Base-by-base conservation (phyloP, 2,113 vertebrate species). In the Siniperca knerii region DNA sequence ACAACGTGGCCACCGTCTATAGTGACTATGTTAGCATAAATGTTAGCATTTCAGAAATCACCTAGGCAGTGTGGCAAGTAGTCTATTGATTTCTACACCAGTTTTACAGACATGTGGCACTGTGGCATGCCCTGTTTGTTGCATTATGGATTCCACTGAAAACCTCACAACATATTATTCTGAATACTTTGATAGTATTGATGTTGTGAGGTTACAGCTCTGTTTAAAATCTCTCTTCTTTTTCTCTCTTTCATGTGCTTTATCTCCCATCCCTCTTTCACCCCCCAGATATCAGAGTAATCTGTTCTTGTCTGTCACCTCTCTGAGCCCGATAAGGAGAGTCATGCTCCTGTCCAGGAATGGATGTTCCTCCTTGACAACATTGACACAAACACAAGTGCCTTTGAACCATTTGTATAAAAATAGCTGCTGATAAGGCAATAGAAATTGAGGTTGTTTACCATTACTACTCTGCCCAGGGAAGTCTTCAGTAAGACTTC, bases 251-350 rank as follows among this genome's bases (percentile, higher is more conserved):
- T 78, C n/a, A 55, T 75, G 48, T 9, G n/a, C 75, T 55, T 65
- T 77, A 77, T 90, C 82, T 81, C 13, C 21, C 71, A 73, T 79
- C 48, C 73, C 57, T 50, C 75, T 40, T 8, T 42, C 20, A 8
- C 52, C 44, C 55, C 58, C 40, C 15, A 66, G 60, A 79, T 88
- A 90, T 92, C 71, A 21, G 77, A 73, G 64, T 83, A 76, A 92
- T 93, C 91, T 87, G 68, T 90, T 87, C 82, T 82, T 83, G 90
- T 91, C 91, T 86, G 87, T 89, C 90, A 87, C 89, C 87, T 85
- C 70, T 88, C 76, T 81, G 33, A 23, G 35, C 54, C 88, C 5
- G 90, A 92, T 94, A 92, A 93, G 89, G 64, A 83, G 84, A 86
- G 88, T 84, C 90, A n/a, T 73, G 86, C 93, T 90, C 80, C 83